Base-by-base conservation (phyloP, 2,797 vertebrate species). In the Megaceryle alcyon region DNA sequence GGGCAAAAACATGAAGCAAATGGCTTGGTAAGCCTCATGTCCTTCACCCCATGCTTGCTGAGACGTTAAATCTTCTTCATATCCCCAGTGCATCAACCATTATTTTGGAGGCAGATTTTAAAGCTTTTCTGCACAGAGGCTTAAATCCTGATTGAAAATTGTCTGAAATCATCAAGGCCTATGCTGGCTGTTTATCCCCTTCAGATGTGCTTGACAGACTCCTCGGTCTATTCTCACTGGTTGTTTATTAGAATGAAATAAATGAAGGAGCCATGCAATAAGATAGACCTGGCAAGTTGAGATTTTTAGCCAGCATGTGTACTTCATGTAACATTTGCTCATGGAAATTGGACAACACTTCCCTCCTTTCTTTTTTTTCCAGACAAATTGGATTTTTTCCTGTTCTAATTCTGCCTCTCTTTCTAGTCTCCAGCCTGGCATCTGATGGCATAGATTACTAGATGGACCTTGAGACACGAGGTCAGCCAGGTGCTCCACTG, bases 21-120 rank as follows among this genome's bases (percentile, higher is more conserved):
- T 54, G 48, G 37, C 59, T 95, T 6, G 0, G 48, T 63, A 92
- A 91, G 53, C 51, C 46, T 82, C 1, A 3, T 60, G 71, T 92
- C 83, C 90, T 96, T 88, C 75, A 66, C 51, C 28, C 31, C 16
- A 21, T 53, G 48, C 21, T 82, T 79, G 20, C 26, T 73, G 46
- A 89, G 70, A 64, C 3, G 0, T 64, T 68, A 86, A 83, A 90
- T 82, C 66, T 92, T 82, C 66, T 64, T 82, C 53, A 35, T 70
- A 83, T 82, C 51, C 73, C 77, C 48, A 76, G 66, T 82, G 77
- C 39, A 79, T 69, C 63, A 35, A 17, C 53, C 31, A 54, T 64
- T 94, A 73, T n/a, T 91, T 88, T 84, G 70, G 37, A 94, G 56
- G 56, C 10, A 84, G 60, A 86, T 88, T 94, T 84, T 87, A 82